Base-by-base conservation (phyloP, 2,113 vertebrate species). In the Pollimyrus isidori region DNA sequence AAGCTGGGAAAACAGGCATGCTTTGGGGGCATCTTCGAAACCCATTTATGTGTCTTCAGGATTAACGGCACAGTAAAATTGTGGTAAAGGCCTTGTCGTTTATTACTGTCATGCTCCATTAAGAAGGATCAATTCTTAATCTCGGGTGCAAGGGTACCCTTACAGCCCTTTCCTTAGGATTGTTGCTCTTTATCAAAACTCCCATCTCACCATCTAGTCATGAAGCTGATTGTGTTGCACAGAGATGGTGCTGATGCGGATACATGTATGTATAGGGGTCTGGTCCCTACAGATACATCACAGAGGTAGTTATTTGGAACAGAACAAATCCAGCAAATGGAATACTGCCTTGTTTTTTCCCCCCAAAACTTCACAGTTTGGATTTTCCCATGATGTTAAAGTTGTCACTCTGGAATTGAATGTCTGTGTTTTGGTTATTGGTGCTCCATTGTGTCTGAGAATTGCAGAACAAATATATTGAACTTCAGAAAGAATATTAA, bases 121-220 rank as follows among this genome's bases (percentile, higher is more conserved):
- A 97, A 94, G 94, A 93, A 93, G 94, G 96, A 97, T 97, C 95
- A 97, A 94, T 97, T 95, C 95, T 94, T 96, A 96, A 97, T 97
- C 94, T 95, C 89, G 93, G 92, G 94, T 94, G 91, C 58, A 17
- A 90, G 89, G 93, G 95, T 94, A 95, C 93, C 93, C 95, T 84
- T 89, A 92, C 91, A 94, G 94, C 95, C 94, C 91, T 94, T 93
- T 62, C 90, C 90, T 90, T 89, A 91, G 88, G 92, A 95, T 94
- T 92, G 91, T 95, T 94, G 92, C 93, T 95, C 93, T 95, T 96
- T 94, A 95, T 94, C 94, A 94, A 95, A 92, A 93, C 93, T 88
- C 92, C 94, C 93, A 88, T 93, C 90, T 89, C 92, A 89, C 90
- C 92, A 92, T 94, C 94, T 95, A 94, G 91, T 96, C 92, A 62